phyloP scores from a whole-genome alignment of 2,888 invertebrate genomes.

The Leucoma salicis region DNA sequence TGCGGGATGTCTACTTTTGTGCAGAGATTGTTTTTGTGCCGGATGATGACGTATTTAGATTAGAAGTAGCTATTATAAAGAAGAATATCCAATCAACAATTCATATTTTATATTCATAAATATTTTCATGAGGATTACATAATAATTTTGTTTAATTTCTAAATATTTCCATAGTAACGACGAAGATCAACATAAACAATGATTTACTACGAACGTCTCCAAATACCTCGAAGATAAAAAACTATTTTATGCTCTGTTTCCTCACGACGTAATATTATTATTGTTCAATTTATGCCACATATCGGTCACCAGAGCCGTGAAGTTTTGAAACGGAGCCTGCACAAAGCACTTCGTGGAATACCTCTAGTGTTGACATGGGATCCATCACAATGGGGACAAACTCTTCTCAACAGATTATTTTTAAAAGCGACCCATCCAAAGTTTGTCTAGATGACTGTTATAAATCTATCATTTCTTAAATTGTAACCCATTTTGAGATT shows the following conservation, averaged over 20 bases:
- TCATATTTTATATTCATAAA: no score
- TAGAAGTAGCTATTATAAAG: no score
- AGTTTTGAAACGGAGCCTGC: constrained; percentile 65
- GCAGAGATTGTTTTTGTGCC: no score
- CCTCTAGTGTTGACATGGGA: constrained; percentile 68
- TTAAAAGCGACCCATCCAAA: constrained; percentile 53
- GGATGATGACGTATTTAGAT: no score
- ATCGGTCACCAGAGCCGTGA: constrained; percentile 54
- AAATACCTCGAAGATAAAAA: not conserved
- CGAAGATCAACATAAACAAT: no score
- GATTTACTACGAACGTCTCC: not conserved
- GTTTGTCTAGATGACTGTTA: constrained; percentile 69
- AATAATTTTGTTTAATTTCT: no score
- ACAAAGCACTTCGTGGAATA: constrained; percentile 71
- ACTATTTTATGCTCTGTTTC: not conserved
- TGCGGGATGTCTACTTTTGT: no score
- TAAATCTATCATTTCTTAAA: constrained; percentile 42
- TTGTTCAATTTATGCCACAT: constrained; percentile 40
- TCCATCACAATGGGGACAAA: constrained; percentile 69
- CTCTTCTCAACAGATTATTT: constrained; percentile 70
- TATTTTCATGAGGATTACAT: no score
- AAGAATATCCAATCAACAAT: no score
- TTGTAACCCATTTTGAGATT: constrained; percentile 37
- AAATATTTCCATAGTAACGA: no score
- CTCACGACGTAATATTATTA: constrained; percentile 32